Evolutionary conservation across 1,140 invertebrate genomes (phyloP).

Genomic region (Coboldia fuscipes): DNA sequence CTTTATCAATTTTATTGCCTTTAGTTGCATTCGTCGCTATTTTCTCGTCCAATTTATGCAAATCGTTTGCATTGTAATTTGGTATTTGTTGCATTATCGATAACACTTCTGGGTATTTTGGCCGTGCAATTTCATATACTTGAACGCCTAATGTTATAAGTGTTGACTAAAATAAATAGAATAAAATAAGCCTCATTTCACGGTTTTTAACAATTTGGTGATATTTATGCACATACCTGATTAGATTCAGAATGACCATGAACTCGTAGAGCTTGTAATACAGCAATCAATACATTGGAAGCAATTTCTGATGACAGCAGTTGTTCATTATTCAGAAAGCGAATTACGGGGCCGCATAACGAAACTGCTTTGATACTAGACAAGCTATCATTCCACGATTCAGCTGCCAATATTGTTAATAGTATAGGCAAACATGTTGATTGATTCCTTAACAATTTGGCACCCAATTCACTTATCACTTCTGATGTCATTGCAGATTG

Average conservation of each 20-base stretch:
- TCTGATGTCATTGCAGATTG: constrained; percentile 30
- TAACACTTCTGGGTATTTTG: constrained; percentile 39
- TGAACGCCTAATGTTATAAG: constrained; percentile 25
- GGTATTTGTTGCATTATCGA: constrained; percentile 51
- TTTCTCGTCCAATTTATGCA: constrained; percentile 67
- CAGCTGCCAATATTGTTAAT: constrained; percentile 39
- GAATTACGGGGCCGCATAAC: constrained; percentile 42
- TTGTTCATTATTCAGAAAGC: constrained; percentile 31
- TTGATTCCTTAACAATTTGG: constrained; percentile 34
- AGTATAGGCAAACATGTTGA: constrained; percentile 41
- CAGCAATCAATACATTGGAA: constrained; percentile 42
- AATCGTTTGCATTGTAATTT: constrained; percentile 48
- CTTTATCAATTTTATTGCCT: constrained; percentile 63
- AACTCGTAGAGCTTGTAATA: constrained; percentile 49
- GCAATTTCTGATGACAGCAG: constrained; percentile 38
- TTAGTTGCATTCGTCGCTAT: constrained; percentile 42
- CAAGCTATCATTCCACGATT: constrained; percentile 68
- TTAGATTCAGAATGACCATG: constrained; percentile 74
- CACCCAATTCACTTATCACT: constrained; percentile 50
- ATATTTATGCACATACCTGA: no score
- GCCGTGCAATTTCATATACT: constrained; percentile 60
- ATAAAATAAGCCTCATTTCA: no score
- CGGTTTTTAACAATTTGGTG: no score
- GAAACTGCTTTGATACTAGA: constrained; percentile 52
- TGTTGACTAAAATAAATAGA: constrained; percentile 9